Evolutionary conservation across 64 coral and sea anemone species (phyloP).

Genomic region (Porites australiensis): DNA sequence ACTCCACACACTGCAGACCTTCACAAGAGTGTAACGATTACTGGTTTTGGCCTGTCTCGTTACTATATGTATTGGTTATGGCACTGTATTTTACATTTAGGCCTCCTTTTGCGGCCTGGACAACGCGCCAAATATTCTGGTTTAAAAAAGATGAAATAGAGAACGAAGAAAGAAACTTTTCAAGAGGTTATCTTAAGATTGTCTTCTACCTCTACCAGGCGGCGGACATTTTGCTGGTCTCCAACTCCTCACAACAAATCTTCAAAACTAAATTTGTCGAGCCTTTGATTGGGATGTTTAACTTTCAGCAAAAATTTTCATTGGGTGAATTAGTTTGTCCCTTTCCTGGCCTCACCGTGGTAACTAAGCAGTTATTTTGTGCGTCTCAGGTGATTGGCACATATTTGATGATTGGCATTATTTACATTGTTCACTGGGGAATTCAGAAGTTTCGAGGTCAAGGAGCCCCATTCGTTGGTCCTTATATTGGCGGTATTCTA

Average conservation of each 20-base stretch:
- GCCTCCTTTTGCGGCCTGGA: constrained; percentile 54
- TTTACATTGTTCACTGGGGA: constrained; percentile 29
- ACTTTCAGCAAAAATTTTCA: constrained; percentile 67
- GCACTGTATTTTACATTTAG: constrained; percentile 35
- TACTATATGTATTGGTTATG: constrained; percentile 24
- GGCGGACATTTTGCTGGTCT: constrained; percentile 57
- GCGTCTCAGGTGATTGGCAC: constrained; percentile 58
- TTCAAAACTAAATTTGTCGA: constrained; percentile 51
- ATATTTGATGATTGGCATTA: constrained; percentile 11
- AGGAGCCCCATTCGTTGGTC: constrained; percentile 50
- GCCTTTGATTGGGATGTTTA: constrained; percentile 77
- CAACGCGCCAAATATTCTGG: constrained; percentile 47
- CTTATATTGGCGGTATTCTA: constrained; percentile 76
- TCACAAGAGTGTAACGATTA: constrained; percentile 32
- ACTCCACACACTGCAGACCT: constrained; percentile 53
- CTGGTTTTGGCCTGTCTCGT: constrained; percentile 68
- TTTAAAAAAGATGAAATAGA: not conserved
- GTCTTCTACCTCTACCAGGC: constrained; percentile 88
- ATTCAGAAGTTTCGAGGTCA: not conserved
- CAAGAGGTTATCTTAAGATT: constrained; percentile 80
- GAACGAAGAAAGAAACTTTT: not conserved
- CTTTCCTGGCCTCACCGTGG: constrained; percentile 70
- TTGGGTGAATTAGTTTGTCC: constrained; percentile 61
- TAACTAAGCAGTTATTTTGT: constrained; percentile 76
- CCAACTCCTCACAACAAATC: constrained; percentile 3